These are phyloP conservation scores for Pseudococcus longispinus DNA, from an alignment of 2,888 invertebrate genomes.

Conservation along the genomic window DNA sequence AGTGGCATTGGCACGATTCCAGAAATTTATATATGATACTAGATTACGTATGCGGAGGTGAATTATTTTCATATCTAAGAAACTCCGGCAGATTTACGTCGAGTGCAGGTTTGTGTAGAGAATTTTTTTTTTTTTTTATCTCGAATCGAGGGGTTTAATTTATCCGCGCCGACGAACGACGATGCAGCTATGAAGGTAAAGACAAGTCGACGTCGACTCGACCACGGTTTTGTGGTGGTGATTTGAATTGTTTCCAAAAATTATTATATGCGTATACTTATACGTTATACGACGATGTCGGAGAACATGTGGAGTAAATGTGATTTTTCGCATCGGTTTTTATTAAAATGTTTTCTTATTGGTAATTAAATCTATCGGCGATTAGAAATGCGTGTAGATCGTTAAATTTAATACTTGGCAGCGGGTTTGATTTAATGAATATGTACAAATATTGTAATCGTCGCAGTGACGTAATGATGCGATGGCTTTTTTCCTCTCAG, in stretches of 20 bases:
- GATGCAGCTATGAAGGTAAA: not conserved
- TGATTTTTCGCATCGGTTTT: not conserved
- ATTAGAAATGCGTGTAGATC: slow-evolving; percentile 34
- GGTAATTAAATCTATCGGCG: slow-evolving; percentile 32
- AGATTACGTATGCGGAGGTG: slow-evolving; percentile 96
- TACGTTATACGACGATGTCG: not conserved
- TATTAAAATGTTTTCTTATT: slow-evolving; percentile 41
- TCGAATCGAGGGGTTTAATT: not conserved
- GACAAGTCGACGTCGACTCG: not conserved
- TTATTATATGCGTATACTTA: not conserved
- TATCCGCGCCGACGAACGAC: not conserved
- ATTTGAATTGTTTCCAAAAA: slow-evolving; percentile 37
- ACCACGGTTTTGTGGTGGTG: not conserved
- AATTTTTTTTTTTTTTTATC: not conserved
- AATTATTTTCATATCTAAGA: slow-evolving; percentile 93
- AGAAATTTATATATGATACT: slow-evolving; percentile 95
- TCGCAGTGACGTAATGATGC: slow-evolving; percentile 10
- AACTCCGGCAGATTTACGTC: slow-evolving; percentile 90
- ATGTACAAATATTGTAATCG: slow-evolving; percentile 29
- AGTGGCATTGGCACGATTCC: slow-evolving; percentile 90
- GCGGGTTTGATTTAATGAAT: not conserved
- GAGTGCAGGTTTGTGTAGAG: slow-evolving; percentile 70
- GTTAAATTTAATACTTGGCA: slow-evolving; percentile 30
- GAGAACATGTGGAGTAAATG: not conserved
- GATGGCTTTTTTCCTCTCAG: not conserved